Evolutionary conservation across 2,888 invertebrate genomes (phyloP), one percentile per base, ranked within the genome.

Genomic region (Frankliniella intonsa): DNA sequence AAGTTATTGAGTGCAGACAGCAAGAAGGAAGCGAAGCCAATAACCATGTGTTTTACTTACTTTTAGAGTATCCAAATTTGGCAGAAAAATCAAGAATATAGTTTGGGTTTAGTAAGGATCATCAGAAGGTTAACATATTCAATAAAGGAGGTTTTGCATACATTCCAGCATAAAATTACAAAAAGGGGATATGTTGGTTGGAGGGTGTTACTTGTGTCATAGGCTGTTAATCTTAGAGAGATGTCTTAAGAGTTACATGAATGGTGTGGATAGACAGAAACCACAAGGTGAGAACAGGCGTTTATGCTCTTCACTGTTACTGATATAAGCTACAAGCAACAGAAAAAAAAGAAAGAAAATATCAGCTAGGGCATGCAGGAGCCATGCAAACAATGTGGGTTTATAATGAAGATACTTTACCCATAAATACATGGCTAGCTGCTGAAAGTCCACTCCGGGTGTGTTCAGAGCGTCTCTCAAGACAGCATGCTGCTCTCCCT

Each of bases 381-480:
- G 69, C 82, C 50, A 81, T 76, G 80, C 55, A 82, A 80, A 82
- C 80, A 81, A 84, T 9, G 69, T 76, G 69, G 69, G 69, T 76
- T 22, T 84, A 83, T 84, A 82, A 76, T 25, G 69, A 76, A 76
- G 69, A 76, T 76, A 76, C 69, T 76, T 85, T 88, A 93, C 93
- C 92, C 93, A 89, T 84, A 92, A 87, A 88, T 93, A 93, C 90
- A 93, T 92, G 86, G 93, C 91, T 87, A 93, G 90, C 88, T 93
- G 93, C 87, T 93, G 93, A 86, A 93, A 89, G 87, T 93, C 93
- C 93, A 76, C 69, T 83, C 84, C 84, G 83, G 84, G 84, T 19
- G 84, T 84, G 83, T 84, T 84, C 83, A 84, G 84, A 82, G 84
- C 84, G 81, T 84, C 84, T 83, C 84, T 84, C 84, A 84, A 84